Percentiles rank a stretch among this genome's conserved stretches.
These are phyloP conservation scores for Dendroctonus valens DNA, from an alignment of 1,140 invertebrate genomes.

Conservation along the genomic window DNA sequence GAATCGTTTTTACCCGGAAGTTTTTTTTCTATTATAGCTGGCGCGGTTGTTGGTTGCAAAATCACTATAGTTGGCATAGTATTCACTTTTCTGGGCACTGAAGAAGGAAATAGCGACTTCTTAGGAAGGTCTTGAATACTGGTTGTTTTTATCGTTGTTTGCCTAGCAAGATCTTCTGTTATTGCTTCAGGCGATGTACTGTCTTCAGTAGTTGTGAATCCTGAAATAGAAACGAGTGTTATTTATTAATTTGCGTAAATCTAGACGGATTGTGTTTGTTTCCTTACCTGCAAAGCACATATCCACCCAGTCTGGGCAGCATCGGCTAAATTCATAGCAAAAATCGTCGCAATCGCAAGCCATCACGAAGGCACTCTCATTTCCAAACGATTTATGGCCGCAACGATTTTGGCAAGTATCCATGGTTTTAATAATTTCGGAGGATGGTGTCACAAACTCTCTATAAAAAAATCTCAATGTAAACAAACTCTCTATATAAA, in stretches of 20 bases:
- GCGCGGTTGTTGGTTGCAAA: slow-evolving; percentile 5
- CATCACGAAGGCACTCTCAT: slow-evolving; percentile 16
- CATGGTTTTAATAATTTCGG: slow-evolving; percentile 35
- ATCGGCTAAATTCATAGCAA: slow-evolving; percentile 39
- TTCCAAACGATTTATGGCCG: slow-evolving; percentile 16
- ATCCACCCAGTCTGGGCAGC: slow-evolving; percentile 45
- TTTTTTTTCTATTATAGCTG: slow-evolving; percentile 7
- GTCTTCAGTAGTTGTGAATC: too few relatives aligned
- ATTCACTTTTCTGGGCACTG: neutral
- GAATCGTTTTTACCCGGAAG: slow-evolving; percentile 8
- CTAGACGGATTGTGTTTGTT: too few relatives aligned
- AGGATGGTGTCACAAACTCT: neutral
- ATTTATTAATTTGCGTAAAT: too few relatives aligned
- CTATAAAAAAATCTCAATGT: too few relatives aligned
- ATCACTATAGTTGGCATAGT: slow-evolving; percentile 3
- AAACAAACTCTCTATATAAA: too few relatives aligned
- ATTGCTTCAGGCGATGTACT: too few relatives aligned
- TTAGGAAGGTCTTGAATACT: neutral
- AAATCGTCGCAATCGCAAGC: slow-evolving; percentile 44
- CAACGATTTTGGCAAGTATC: slow-evolving; percentile 43
- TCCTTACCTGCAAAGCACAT: slow-evolving; percentile 36
- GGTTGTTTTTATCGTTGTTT: too few relatives aligned
- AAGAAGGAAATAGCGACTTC: neutral
- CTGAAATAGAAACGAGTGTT: too few relatives aligned
- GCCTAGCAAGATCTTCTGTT: too few relatives aligned